A percentile compares a stretch with the other conserved stretches of the same genome.
Evolutionary conservation across 2,888 invertebrate species (phyloP).

Genomic region (Carcina quercana): DNA sequence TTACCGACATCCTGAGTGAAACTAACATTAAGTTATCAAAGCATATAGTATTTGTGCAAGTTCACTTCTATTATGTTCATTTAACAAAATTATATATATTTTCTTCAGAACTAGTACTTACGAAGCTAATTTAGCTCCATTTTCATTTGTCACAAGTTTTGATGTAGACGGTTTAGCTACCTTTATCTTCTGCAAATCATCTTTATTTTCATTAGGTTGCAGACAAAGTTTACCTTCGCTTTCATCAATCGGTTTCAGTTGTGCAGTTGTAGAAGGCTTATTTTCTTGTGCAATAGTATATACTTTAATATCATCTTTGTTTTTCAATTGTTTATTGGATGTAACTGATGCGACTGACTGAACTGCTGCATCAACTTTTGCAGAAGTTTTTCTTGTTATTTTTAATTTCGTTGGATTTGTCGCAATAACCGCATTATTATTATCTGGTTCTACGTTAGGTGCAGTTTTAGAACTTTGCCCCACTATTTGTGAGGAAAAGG

Average conservation of each 20-base stretch:
- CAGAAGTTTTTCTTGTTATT: neutral
- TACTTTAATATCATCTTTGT: neutral
- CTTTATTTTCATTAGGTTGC: too few relatives aligned
- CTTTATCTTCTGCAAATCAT: slow-evolving; percentile 1
- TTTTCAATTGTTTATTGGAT: neutral
- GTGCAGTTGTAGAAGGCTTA: neutral
- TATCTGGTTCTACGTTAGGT: slow-evolving; percentile 5
- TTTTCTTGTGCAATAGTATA: neutral
- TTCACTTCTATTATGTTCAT: too few relatives aligned
- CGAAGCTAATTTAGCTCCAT: slow-evolving; percentile 26
- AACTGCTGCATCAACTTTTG: slow-evolving; percentile 1
- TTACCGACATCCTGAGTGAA: too few relatives aligned
- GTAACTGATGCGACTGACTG: slow-evolving; percentile 1
- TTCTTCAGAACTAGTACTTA: slow-evolving; percentile 27
- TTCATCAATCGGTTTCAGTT: neutral
- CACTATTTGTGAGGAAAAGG: slow-evolving; percentile 61
- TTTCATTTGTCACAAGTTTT: slow-evolving; percentile 1
- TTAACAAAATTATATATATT: neutral
- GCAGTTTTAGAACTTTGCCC: slow-evolving; percentile 26
- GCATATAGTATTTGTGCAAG: too few relatives aligned
- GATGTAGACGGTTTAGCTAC: slow-evolving; percentile 10
- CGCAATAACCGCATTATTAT: neutral
- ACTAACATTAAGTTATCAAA: too few relatives aligned
- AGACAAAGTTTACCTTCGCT: slow-evolving; percentile 1
- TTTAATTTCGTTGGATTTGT: slow-evolving; percentile 1